Evolutionary conservation across 2,797 vertebrate species (phyloP).

Genomic region (Neosilurus hyrtlii): DNA sequence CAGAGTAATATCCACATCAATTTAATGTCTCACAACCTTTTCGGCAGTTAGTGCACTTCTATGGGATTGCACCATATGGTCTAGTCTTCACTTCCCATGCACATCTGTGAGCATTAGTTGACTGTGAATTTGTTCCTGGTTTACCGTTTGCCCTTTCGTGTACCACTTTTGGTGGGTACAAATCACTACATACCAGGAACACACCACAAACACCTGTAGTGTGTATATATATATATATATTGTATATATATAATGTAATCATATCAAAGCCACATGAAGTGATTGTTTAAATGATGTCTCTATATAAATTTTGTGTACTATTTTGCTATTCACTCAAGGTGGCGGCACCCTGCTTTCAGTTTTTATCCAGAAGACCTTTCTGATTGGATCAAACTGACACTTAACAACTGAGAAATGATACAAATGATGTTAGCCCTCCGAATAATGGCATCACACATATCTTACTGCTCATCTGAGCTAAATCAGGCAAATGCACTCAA

Average conservation of each 20-base stretch:
- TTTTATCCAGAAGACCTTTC: not conserved
- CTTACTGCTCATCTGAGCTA: constrained; percentile 14
- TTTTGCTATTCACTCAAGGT: not conserved
- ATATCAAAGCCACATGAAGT: not conserved
- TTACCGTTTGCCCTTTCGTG: too few species aligned
- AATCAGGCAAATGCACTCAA: constrained; percentile 18
- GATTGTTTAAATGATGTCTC: not conserved
- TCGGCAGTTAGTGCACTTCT: too few species aligned
- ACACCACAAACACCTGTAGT: too few species aligned
- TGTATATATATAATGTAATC: too few species aligned
- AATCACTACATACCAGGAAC: too few species aligned
- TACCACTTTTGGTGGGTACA: too few species aligned
- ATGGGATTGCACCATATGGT: too few species aligned
- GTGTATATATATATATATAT: not conserved
- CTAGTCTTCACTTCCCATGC: too few species aligned
- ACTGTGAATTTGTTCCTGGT: too few species aligned
- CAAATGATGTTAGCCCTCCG: constrained; percentile 6
- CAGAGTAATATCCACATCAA: too few species aligned
- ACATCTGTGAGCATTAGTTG: too few species aligned
- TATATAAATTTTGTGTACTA: not conserved
- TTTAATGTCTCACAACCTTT: too few species aligned
- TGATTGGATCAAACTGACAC: constrained; percentile 12
- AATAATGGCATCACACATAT: not conserved
- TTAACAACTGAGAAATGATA: constrained; percentile 17
- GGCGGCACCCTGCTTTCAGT: not conserved